A percentile compares a stretch with the other conserved stretches of the same genome.
Conservation (phyloP, 1,140 invertebrate species). For the Brachionus manjavacas region DNA sequence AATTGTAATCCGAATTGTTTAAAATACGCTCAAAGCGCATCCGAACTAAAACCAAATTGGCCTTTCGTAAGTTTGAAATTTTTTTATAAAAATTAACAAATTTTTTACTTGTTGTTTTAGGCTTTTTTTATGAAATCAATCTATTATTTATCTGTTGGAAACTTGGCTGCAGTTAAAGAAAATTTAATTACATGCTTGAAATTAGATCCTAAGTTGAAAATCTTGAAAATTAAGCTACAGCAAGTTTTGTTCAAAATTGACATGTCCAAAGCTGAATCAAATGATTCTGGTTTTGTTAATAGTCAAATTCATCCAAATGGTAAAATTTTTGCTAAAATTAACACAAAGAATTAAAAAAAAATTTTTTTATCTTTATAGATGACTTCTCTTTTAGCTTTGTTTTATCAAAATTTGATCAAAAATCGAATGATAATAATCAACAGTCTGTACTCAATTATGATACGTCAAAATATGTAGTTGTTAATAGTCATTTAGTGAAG, state of each 20-base stretch:
- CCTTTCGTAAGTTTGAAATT: conserved; percentile 27
- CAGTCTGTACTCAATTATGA: conserved; percentile 30
- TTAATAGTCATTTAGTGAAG: background rate
- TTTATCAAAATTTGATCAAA: background rate
- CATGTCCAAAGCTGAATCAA: background rate
- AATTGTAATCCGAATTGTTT: background rate
- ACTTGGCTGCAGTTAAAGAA: background rate
- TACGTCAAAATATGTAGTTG: conserved; percentile 31
- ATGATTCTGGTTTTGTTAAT: background rate
- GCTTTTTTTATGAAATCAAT: conserved; percentile 33
- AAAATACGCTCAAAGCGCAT: conserved; percentile 33
- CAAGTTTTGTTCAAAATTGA: background rate
- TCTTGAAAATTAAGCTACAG: background rate
- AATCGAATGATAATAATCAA: background rate
- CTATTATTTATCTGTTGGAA: background rate
- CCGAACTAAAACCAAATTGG: conserved; percentile 35
- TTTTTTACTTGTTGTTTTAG: background rate
- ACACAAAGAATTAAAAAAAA: background rate
- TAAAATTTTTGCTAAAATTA: background rate
- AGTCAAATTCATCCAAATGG: background rate
- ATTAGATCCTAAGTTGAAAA: background rate
- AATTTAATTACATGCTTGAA: background rate
- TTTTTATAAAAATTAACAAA: background rate
- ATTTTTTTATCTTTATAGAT: background rate
- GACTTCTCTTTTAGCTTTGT: background rate